phyloP scores from a whole-genome alignment of 1,140 invertebrate species.

The Eriocheir sinensis region DNA sequence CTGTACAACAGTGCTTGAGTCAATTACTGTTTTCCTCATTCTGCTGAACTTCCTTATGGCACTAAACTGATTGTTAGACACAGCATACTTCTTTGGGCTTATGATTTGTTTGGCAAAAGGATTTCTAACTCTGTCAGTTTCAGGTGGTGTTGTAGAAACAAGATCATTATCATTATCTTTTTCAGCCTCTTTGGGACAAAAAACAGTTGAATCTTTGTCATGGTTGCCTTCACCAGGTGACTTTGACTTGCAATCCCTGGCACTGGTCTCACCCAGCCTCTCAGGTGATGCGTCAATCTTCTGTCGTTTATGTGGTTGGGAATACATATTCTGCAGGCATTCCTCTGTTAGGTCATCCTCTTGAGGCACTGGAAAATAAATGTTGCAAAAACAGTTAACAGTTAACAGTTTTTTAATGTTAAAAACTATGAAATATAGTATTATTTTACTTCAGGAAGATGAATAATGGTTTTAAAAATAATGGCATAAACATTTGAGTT shows the following conservation, averaged over 20 bases:
- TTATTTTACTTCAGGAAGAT: too few relatives aligned
- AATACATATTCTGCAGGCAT: conserved; percentile 51
- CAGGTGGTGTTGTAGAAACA: not conserved
- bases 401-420: too few relatives aligned
- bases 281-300: conserved; percentile 48
- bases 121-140: conserved; percentile 15
- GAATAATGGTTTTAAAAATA: too few relatives aligned
- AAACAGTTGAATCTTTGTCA: not conserved
- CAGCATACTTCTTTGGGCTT: not conserved
- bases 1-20: conserved; percentile 50
- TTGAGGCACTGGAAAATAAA: conserved; percentile 38
- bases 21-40: conserved; percentile 52
- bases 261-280: not conserved
- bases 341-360: conserved; percentile 49
- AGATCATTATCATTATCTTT: not conserved
- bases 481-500: too few relatives aligned
- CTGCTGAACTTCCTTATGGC: conserved; percentile 64
- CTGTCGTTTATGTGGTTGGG: conserved; percentile 21
- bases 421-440: too few relatives aligned
- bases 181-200: not conserved
- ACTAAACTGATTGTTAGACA: conserved; percentile 36
- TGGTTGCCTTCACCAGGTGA: not conserved
- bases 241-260: not conserved
- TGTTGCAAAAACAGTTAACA: too few relatives aligned
- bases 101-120: conserved; percentile 52